Conservation (phyloP, 2,888 invertebrate genomes). For the Macroteleia sp. region DNA sequence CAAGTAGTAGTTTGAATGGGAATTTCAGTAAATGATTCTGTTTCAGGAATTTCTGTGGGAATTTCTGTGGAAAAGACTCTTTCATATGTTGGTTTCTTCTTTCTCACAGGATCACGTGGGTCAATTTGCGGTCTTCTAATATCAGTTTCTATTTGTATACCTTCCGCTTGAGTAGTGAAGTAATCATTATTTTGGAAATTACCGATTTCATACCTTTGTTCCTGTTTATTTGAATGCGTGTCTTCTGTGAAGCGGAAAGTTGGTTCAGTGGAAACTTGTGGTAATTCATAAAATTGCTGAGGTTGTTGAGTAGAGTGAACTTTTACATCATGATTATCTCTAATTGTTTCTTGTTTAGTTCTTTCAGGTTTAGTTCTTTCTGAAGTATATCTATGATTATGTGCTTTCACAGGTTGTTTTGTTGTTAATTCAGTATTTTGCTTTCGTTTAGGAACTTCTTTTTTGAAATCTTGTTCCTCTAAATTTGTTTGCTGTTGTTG, state of each 20-base stretch:
- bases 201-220: conserved; percentile 40
- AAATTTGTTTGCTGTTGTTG: conserved; percentile 62
- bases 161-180: conserved; percentile 29
- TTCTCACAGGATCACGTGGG: conserved; percentile 69
- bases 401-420: conserved; percentile 7
- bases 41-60: conserved; percentile 54
- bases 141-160: conserved; percentile 52
- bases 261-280: conserved; percentile 59
- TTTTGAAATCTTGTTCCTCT: conserved; percentile 48
- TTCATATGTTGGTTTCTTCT: conserved; percentile 73
- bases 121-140: conserved; percentile 69
- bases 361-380: conserved; percentile 43
- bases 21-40: conserved; percentile 69
- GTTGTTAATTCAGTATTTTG: conserved; percentile 32
- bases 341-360: conserved; percentile 31
- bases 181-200: conserved; percentile 26
- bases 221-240: conserved; percentile 30
- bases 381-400: conserved; percentile 43
- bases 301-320: conserved; percentile 17
- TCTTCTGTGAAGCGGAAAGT: conserved; percentile 52
- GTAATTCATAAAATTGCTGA: conserved; percentile 43
- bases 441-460: conserved; percentile 43
- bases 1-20: conserved; percentile 71
- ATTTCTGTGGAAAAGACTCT: conserved; percentile 67
- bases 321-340: conserved; percentile 18